Conservation (phyloP, 92 coral and sea anemone genomes). For the Zoanthus solanderi region DNA sequence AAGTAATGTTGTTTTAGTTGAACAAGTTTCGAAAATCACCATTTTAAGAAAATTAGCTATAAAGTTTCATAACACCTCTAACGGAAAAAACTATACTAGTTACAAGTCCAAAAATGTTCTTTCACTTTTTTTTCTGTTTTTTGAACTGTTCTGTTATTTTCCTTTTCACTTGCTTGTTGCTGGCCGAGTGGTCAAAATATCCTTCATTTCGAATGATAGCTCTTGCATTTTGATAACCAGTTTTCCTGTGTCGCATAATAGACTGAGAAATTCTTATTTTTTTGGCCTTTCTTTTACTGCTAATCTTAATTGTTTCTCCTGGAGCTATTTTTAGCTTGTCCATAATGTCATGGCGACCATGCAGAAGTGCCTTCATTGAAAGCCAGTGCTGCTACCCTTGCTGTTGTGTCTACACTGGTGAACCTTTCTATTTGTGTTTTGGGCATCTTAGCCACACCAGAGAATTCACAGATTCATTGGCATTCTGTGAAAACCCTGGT, state of each 20-base stretch:
- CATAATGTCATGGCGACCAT: no score
- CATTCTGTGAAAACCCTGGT: conserved; percentile 53
- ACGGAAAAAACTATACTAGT: not conserved
- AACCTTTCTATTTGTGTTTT: no score
- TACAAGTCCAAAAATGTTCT: conserved; percentile 6
- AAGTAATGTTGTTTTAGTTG: conserved; percentile 1
- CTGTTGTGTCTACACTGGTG: no score
- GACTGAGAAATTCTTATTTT: not conserved
- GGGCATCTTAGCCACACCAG: not conserved
- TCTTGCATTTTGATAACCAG: not conserved
- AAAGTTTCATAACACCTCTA: not conserved
- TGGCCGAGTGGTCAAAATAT: not conserved
- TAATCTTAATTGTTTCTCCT: no score
- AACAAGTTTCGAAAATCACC: conserved; percentile 5
- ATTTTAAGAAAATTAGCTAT: conserved; percentile 20
- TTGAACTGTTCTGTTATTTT: conserved; percentile 14
- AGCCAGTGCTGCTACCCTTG: no score
- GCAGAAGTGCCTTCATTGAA: no score
- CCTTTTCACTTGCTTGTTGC: conserved; percentile 15
- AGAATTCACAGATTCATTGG: conserved; percentile 43
- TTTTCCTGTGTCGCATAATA: no score
- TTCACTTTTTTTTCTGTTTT: not conserved
- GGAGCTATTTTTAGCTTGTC: no score
- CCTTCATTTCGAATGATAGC: no score
- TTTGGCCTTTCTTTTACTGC: not conserved